These are phyloP conservation scores for Ameiurus melas DNA, from an alignment of 2,113 vertebrate species.

Conservation along the genomic window DNA sequence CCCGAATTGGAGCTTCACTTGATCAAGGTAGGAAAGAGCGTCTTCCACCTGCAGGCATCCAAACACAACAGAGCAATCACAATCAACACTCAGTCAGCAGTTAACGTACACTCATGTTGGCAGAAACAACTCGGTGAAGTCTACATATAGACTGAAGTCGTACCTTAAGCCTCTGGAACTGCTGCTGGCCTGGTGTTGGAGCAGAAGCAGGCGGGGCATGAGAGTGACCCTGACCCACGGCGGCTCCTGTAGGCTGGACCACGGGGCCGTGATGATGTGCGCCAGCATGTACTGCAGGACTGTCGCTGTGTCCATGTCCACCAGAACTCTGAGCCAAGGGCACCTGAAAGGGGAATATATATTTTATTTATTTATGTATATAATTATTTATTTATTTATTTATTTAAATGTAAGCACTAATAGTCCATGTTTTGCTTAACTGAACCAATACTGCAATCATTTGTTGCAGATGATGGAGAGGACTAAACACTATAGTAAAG, in stretches of 20 bases:
- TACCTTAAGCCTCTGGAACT: conserved; percentile 98
- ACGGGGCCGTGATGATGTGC: conserved; percentile 83
- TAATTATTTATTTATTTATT: no score
- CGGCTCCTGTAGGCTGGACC: conserved; percentile 78
- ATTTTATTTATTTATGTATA: no score
- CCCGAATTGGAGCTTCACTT: conserved; percentile 98
- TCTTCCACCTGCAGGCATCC: conserved; percentile 85
- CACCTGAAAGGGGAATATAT: conserved; percentile 70
- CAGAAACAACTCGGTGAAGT: background rate
- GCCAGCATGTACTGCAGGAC: conserved; percentile 81
- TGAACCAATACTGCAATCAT: background rate
- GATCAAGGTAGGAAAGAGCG: conserved; percentile 95
- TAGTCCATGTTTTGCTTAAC: background rate
- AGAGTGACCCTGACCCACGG: conserved; percentile 82
- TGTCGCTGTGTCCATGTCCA: conserved; percentile 82
- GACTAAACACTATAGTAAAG: background rate
- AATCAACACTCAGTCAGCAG: background rate
- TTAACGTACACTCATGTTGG: background rate
- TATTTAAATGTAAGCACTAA: background rate
- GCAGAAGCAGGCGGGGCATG: conserved; percentile 83
- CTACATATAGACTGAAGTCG: background rate
- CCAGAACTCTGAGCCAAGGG: conserved; percentile 90
- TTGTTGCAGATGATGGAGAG: background rate
- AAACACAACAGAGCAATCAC: background rate
- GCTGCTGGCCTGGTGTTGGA: conserved; percentile 91